Evolutionary conservation across 1,140 invertebrate genomes (phyloP).

Genomic region (Arctopsyche grandis): DNA sequence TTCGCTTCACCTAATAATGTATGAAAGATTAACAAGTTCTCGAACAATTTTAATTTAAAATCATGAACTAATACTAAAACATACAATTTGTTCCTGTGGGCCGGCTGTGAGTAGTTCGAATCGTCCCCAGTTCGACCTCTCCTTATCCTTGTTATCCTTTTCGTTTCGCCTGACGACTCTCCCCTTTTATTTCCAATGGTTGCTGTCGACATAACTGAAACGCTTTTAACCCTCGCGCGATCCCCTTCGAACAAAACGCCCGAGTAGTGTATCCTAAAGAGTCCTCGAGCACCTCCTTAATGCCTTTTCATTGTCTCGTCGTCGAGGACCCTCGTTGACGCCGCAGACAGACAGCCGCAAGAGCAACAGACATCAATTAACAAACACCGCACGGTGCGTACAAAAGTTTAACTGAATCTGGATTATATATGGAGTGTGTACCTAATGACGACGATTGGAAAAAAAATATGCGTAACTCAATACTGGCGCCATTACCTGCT

Average conservation of each 20-base stretch:
- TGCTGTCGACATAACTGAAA: not conserved
- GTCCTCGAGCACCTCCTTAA: not conserved
- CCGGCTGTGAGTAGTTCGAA: no score
- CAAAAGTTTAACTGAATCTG: not conserved
- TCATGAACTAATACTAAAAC: no score
- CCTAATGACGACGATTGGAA: not conserved
- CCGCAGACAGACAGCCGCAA: constrained; percentile 10
- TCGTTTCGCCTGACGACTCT: not conserved
- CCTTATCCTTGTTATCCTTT: not conserved
- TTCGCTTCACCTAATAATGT: no score
- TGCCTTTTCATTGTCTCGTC: constrained; percentile 14
- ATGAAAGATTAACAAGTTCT: no score
- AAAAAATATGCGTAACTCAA: not conserved
- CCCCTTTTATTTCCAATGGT: constrained; percentile 4
- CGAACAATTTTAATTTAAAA: no score
- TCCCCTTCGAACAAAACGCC: not conserved
- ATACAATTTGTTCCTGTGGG: no score
- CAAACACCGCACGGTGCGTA: not conserved
- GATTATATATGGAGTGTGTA: not conserved
- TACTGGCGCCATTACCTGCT: constrained; percentile 22
- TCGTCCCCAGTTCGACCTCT: not conserved
- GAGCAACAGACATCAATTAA: constrained; percentile 4
- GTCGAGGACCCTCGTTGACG: constrained; percentile 9
- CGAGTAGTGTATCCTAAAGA: not conserved
- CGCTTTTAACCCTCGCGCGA: constrained; percentile 38